Conservation (phyloP, 2,113 vertebrate species). For the Cercopithecus mona region DNA sequence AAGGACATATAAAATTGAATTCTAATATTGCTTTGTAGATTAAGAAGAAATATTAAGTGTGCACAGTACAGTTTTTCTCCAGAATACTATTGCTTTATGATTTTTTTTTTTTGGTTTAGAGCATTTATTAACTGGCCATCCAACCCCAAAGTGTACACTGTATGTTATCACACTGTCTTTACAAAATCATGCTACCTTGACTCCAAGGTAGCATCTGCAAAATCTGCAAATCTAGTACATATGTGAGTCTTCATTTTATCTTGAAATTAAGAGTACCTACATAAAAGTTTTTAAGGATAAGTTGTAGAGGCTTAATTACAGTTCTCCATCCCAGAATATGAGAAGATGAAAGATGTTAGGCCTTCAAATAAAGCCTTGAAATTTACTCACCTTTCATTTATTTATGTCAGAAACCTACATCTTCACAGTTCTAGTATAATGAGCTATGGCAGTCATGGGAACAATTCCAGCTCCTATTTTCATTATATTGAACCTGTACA, state of each 20-base stretch:
- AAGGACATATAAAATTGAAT: background rate
- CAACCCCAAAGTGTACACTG: background rate
- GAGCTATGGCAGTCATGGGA: background rate
- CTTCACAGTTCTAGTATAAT: background rate
- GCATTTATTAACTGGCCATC: background rate
- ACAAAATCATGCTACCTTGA: background rate
- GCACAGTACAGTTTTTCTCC: background rate
- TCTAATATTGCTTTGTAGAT: background rate
- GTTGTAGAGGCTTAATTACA: background rate
- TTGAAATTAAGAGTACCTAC: background rate
- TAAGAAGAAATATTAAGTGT: background rate
- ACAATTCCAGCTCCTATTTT: background rate
- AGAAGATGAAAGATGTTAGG: background rate
- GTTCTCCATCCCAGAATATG: background rate
- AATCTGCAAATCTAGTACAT: background rate
- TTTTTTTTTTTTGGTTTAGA: background rate
- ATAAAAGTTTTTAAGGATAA: background rate
- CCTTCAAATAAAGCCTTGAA: background rate
- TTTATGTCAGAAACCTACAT: background rate
- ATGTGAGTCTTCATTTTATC: background rate
- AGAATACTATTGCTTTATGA: background rate
- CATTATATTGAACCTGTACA: background rate
- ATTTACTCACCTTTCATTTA: background rate
- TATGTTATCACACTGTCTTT: background rate
- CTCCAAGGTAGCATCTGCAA: background rate